A percentile compares a stretch with the other conserved stretches of the same genome.
phyloP scores from a whole-genome alignment of 2,888 invertebrate genomes.

The Drosophila rellima region DNA sequence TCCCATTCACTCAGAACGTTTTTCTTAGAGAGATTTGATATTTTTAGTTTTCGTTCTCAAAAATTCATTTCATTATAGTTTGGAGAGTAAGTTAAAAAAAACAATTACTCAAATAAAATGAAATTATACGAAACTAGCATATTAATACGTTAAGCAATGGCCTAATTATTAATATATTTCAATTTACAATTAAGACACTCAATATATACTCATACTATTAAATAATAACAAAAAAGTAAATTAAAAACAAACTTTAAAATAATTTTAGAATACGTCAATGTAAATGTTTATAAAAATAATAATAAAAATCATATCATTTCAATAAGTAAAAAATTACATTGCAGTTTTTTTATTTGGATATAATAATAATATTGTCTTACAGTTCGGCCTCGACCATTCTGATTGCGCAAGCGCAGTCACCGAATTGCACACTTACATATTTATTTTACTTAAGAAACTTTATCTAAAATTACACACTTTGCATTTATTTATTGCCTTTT shows the following conservation, averaged over 20 bases:
- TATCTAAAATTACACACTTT: too few relatives aligned
- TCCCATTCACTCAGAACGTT: too few relatives aligned
- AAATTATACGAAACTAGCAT: constrained; percentile 11
- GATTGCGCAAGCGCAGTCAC: too few relatives aligned
- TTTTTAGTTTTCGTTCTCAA: background rate
- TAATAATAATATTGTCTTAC: too few relatives aligned
- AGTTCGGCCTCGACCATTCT: too few relatives aligned
- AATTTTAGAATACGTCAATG: constrained; percentile 49
- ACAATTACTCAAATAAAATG: constrained; percentile 20
- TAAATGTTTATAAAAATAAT: constrained; percentile 60
- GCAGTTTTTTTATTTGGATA: background rate
- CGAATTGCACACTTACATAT: too few relatives aligned
- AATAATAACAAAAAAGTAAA: constrained; percentile 34
- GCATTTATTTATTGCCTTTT: too few relatives aligned
- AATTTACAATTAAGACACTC: constrained; percentile 36
- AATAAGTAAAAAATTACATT: constrained; percentile 31
- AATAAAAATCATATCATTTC: constrained; percentile 61
- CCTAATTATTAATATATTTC: constrained; percentile 26
- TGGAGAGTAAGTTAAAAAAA: background rate
- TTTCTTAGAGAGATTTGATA: too few relatives aligned
- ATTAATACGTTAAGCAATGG: constrained; percentile 34
- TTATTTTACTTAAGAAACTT: too few relatives aligned
- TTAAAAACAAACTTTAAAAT: constrained; percentile 23
- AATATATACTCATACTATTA: constrained; percentile 28
- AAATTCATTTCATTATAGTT: background rate